Evolutionary conservation across 2,888 invertebrate genomes (phyloP).

Genomic region (Heliconius sara): DNA sequence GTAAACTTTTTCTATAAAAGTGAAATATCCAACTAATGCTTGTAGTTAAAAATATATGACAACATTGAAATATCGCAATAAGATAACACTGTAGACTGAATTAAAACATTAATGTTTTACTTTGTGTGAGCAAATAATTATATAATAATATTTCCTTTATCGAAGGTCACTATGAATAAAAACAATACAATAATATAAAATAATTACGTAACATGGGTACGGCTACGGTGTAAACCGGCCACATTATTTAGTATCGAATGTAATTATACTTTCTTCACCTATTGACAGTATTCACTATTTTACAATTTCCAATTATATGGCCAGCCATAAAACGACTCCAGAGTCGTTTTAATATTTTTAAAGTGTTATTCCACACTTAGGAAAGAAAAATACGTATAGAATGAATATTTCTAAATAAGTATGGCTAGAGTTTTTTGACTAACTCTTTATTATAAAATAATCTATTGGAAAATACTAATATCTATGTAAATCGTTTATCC

Average conservation of each 20-base stretch:
- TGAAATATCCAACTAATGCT: background rate
- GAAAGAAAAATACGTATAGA: no score
- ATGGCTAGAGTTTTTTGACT: background rate
- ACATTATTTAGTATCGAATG: conserved; percentile 19
- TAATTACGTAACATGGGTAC: conserved; percentile 26
- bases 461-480: background rate
- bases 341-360: background rate
- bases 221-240: conserved; percentile 2
- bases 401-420: no score
- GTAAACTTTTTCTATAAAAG: background rate
- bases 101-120: conserved; percentile 22
- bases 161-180: conserved; percentile 36
- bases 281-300: conserved; percentile 4
- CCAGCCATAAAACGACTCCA: no score
- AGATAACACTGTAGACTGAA: conserved; percentile 6
- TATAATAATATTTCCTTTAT: conserved; percentile 36
- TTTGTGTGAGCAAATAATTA: conserved; percentile 31
- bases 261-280: conserved; percentile 24
- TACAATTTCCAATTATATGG: background rate
- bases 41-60: background rate
- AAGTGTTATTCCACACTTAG: no score
- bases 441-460: background rate
- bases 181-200: conserved; percentile 29
- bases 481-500: background rate
- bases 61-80: background rate